Conservation (phyloP, 2,797 vertebrate species). For the Dallia pectoralis region DNA sequence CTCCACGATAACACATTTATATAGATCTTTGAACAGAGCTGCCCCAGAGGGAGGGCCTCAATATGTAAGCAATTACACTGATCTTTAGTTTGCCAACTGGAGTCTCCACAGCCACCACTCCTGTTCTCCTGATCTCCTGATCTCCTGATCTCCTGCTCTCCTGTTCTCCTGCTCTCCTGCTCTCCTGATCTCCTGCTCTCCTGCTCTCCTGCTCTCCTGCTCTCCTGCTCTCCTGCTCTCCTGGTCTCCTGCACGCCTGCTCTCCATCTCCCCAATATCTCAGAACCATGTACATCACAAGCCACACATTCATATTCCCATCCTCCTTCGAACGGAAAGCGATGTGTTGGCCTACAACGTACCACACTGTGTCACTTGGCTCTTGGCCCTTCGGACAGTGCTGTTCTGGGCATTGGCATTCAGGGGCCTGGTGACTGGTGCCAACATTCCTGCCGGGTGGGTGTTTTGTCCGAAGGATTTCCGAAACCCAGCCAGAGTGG, state of each 20-base stretch:
- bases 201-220: slow-evolving; percentile 42
- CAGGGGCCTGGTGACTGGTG: slow-evolving; percentile 45
- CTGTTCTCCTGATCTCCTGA: slow-evolving; percentile 51
- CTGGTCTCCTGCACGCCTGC: slow-evolving; percentile 54
- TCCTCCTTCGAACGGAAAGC: slow-evolving; percentile 10
- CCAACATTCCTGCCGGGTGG: slow-evolving; percentile 70
- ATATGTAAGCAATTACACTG: slow-evolving; percentile 54
- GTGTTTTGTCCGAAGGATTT: slow-evolving; percentile 73
- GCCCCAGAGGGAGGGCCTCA: slow-evolving; percentile 48
- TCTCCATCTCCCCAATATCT: slow-evolving; percentile 25
- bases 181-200: slow-evolving; percentile 43
- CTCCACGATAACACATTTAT: not conserved
- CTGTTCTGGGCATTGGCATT: slow-evolving; percentile 39
- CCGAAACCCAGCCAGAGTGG: slow-evolving; percentile 63
- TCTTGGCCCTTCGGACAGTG: not conserved
- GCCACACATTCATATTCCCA: slow-evolving; percentile 36
- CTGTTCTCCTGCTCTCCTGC: slow-evolving; percentile 47
- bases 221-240: slow-evolving; percentile 40
- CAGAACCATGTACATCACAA: no score
- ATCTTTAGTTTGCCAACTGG: slow-evolving; percentile 58
- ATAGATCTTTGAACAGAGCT: slow-evolving; percentile 45
- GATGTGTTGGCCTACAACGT: slow-evolving; percentile 45
- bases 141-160: slow-evolving; percentile 40
- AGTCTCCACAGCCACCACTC: slow-evolving; percentile 57
- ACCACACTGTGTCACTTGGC: slow-evolving; percentile 55